Evolutionary conservation across 2,797 vertebrate species (phyloP).

Genomic region (Chrosomus eos): DNA sequence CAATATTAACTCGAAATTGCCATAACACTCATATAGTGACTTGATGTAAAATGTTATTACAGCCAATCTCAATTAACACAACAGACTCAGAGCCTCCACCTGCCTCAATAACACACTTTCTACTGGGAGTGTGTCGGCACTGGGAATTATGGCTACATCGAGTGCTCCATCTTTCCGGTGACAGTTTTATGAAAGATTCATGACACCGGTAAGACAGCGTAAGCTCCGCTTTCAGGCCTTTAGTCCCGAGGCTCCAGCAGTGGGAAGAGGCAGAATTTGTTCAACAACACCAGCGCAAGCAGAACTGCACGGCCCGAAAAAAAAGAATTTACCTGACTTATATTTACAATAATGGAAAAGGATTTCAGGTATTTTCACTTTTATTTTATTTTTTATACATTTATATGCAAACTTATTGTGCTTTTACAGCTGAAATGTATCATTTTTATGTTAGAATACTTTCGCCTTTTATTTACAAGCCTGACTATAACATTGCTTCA

Average conservation of each 20-base stretch:
- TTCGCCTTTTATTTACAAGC: neutral
- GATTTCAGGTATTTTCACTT: neutral
- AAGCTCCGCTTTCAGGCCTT: conserved; percentile 47
- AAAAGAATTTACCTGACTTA: neutral
- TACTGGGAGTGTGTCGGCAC: conserved; percentile 24
- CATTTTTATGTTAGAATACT: neutral
- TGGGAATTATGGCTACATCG: conserved; percentile 37
- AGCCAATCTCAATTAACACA: conserved; percentile 48
- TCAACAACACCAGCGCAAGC: conserved; percentile 25
- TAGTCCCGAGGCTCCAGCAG: conserved; percentile 35
- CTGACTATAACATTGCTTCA: too few species aligned
- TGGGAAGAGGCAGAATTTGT: conserved; percentile 32
- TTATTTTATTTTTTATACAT: neutral
- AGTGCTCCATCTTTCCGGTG: conserved; percentile 43
- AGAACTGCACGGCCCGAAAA: conserved; percentile 8
- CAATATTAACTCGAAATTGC: conserved; percentile 41
- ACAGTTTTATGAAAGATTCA: conserved; percentile 57
- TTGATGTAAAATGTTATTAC: conserved; percentile 38
- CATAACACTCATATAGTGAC: conserved; percentile 6
- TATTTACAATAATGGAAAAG: neutral
- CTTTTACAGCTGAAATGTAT: neutral
- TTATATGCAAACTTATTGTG: neutral
- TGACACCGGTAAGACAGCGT: conserved; percentile 43
- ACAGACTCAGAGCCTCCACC: conserved; percentile 30
- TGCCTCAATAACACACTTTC: conserved; percentile 37